Base-by-base conservation (phyloP, 2,797 vertebrate species). In the Zalophus californianus region DNA sequence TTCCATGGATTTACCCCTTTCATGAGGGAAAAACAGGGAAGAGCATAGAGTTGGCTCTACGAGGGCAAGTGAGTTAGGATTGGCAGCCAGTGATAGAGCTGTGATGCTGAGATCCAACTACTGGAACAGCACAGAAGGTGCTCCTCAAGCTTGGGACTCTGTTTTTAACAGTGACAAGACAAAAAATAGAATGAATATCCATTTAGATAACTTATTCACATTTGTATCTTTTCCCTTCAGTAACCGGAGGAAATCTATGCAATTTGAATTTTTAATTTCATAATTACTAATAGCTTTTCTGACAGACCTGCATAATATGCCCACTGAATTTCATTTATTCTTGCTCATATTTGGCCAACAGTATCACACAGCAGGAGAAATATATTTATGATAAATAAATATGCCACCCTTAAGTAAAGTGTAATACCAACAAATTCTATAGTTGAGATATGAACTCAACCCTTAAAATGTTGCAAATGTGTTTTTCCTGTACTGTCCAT, bases 351-450 rank as follows among this genome's bases (percentile, higher is more conserved):
- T 90, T 73, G 50, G 35, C 7, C 44, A 82, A 50, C 7, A 18
- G 21, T 35, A 18, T 86, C 50, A 75, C 5, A 56, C 0, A 83
- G n/a, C 75, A 60, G 48, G 58, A 70, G 13, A 86, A 86, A 84
- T 23, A 35, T 38, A 13, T 86, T 93, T 77, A 38, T n/a, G n/a
- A 56, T 60, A 85, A 95, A 38, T 86, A 78, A 95, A 41, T 79
- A 73, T 25, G 48, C 9, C 29, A 83, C 44, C n/a, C 48, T 85
- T 72, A 52, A 86, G 6, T 87, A 72, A 44, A 88, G 5, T 15
- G 35, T 2, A 78, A 23, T n/a, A 70, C 8, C 25, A 77, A 60
- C 7, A 8, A 85, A 48, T 44, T 58, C 29, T 86, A 38, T 75
- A 62, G 20, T 38, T 96, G 16, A 92, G 82, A 90, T 38, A 78